Evolutionary conservation across 37 sponge, comb jelly and placozoan species (phyloP), one percentile per base, ranked within the genome.

Genomic region (Amphimedon queenslandica): DNA sequence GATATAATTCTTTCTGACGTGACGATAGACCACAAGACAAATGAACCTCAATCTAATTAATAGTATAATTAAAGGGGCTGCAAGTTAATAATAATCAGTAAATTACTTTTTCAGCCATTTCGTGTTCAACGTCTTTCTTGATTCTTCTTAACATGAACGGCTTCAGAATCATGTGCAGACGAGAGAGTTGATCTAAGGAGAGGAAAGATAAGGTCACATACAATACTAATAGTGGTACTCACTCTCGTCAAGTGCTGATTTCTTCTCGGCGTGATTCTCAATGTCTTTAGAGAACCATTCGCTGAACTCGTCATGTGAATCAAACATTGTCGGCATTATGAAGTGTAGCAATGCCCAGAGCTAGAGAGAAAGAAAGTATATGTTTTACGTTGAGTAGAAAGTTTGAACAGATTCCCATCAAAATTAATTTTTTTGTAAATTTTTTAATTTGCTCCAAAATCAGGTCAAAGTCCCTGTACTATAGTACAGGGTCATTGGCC

Each of bases 271-370:
- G 35, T 85, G 93, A 55, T 86, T 88, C 81, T 95, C 96, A 60
- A 95, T 95, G 78, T 95, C 96, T 36, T 78, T 80, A 0, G 93
- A 92, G 84, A 95, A 95, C 96, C 96, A 95, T 67, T 95, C 96
- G 34, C 84, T 92, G 78, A 95, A 95, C 78, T 95, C 96, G 20
- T 87, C 93, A 57, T 95, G 96, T 0, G 90, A 92, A 77, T 95
- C 96, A 81, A 95, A 95, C 80, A 95, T 78, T 16, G 90, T 92
- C 21, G 96, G 96, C 96, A 95, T 95, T 38, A 95, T 92, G 84
- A 95, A 95, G 66, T 95, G 96, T 11, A 95, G 87, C 55, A 95
- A 77, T 2, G 96, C 96, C 96, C 96, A 95, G 70, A 95, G 71
- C 92, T 87, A 60, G 0, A 65, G 1, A 33, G 38, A 76, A 43